A percentile compares a stretch with the other conserved stretches of the same genome.
phyloP scores from a whole-genome alignment of 1,140 invertebrate species.

The Triops longicaudatus region DNA sequence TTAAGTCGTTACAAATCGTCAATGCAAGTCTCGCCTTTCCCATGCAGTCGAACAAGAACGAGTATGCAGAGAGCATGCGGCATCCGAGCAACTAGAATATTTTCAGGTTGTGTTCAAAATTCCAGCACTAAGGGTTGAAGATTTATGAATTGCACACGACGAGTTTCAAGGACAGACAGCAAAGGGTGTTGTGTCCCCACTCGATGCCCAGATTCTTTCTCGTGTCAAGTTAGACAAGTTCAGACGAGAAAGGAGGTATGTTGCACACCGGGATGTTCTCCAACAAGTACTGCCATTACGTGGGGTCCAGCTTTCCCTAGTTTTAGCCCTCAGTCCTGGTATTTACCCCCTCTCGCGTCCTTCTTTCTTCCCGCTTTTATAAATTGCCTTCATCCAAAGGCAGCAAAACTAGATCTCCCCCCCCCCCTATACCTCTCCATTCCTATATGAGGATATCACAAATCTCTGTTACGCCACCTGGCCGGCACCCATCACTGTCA shows the following conservation, averaged over 20 bases:
- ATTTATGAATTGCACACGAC: too few species aligned
- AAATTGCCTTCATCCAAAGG: not conserved
- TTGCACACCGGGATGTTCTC: not conserved
- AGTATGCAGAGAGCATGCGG: too few species aligned
- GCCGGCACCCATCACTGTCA: slow-evolving; percentile 10
- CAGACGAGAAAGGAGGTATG: not conserved
- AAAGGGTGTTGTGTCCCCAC: not conserved
- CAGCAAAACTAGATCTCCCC: not conserved
- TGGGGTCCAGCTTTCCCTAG: not conserved
- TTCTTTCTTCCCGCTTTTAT: not conserved
- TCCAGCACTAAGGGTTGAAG: too few species aligned
- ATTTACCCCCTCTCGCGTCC: not conserved
- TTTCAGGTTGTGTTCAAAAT: too few species aligned
- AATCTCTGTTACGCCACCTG: slow-evolving; percentile 7
- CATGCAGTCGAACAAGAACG: too few species aligned
- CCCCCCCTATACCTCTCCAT: not conserved
- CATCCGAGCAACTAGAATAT: too few species aligned
- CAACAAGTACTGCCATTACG: not conserved
- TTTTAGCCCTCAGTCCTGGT: too few species aligned
- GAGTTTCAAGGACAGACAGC: not conserved
- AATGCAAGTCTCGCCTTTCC: too few species aligned
- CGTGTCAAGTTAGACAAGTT: not conserved
- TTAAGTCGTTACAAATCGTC: too few species aligned
- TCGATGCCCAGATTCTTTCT: not conserved
- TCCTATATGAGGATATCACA: not conserved